A percentile compares a stretch with the other conserved stretches of the same genome.
Evolutionary conservation across 2,888 invertebrate genomes (phyloP).

Genomic region (Chrysolina haemoptera): DNA sequence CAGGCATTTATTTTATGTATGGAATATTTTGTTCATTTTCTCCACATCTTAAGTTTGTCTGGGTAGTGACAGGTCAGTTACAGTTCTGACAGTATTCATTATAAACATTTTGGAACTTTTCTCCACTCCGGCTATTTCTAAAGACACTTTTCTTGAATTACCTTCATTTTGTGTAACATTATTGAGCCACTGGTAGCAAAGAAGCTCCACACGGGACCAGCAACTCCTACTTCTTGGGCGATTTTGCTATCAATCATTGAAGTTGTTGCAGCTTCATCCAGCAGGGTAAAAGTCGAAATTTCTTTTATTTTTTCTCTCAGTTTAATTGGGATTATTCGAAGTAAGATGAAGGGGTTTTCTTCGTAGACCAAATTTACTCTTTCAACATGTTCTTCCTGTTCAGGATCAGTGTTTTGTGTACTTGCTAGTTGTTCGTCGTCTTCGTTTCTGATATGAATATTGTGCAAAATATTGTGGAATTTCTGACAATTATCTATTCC

Average conservation of each 20-base stretch:
- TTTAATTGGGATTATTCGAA: constrained; percentile 45
- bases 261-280: background rate
- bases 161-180: background rate
- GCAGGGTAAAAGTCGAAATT: background rate
- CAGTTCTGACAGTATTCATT: too few relatives aligned
- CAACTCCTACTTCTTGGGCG: background rate
- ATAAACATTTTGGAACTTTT: background rate
- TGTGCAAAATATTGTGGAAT: background rate
- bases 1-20: background rate
- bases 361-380: background rate
- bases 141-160: background rate
- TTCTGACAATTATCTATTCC: too few relatives aligned
- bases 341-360: constrained; percentile 31
- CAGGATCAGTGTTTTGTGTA: background rate
- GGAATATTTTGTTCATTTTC: background rate
- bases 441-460: background rate
- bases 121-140: background rate
- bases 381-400: too few relatives aligned
- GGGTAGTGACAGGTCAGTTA: too few relatives aligned
- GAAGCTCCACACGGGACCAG: too few relatives aligned
- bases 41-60: too few relatives aligned
- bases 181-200: background rate
- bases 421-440: background rate
- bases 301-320: constrained; percentile 33
- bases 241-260: background rate